These are phyloP conservation scores for Momotus momota DNA, from an alignment of 2,797 vertebrate species.

Conservation along the genomic window DNA sequence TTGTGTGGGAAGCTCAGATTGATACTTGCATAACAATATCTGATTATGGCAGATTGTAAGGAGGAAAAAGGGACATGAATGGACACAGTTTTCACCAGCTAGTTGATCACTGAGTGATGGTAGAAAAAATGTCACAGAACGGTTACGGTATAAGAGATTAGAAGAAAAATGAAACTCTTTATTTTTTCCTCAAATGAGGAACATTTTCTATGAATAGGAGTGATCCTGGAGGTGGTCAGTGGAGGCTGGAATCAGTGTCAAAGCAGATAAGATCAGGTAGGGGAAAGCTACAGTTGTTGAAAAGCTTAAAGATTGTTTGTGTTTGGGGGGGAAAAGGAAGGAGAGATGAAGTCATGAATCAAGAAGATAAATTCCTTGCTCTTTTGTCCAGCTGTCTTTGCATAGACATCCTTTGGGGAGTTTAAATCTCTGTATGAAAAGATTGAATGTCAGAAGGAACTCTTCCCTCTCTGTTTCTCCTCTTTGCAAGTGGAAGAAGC, in stretches of 20 bases:
- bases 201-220: background rate
- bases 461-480: background rate
- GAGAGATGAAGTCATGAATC: background rate
- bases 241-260: background rate
- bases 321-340: background rate
- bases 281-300: background rate
- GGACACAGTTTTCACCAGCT: background rate
- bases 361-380: background rate
- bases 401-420: background rate
- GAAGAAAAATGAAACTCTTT: background rate
- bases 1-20: background rate
- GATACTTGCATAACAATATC: background rate
- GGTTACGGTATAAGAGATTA: background rate
- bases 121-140: background rate
- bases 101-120: background rate
- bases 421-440: background rate
- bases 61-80: background rate
- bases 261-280: background rate
- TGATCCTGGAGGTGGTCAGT: background rate
- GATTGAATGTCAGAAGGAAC: background rate
- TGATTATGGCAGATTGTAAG: background rate
- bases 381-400: background rate
- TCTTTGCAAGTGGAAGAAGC: background rate
- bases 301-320: background rate
- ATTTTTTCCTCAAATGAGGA: background rate